A percentile compares a stretch with the other conserved stretches of the same genome.
Evolutionary conservation across 2,113 vertebrate species (phyloP).

Genomic region (Balaeniceps rex): DNA sequence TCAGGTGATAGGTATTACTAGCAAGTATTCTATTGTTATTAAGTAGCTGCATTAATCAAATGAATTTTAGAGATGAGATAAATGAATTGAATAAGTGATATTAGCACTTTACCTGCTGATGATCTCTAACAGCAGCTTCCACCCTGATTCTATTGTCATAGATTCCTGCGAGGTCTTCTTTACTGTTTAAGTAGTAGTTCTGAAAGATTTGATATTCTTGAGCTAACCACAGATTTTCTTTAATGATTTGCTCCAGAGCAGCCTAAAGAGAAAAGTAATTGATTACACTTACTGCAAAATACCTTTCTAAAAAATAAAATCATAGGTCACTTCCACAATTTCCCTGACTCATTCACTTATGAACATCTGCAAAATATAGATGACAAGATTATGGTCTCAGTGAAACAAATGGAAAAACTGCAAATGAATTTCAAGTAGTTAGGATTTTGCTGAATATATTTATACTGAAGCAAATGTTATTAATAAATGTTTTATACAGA

Average conservation of each 20-base stretch:
- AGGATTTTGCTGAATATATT: background rate
- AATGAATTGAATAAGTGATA: background rate
- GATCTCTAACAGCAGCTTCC: constrained; percentile 16
- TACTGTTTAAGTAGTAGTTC: constrained; percentile 12
- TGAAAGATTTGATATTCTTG: constrained; percentile 59
- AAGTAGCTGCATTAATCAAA: background rate
- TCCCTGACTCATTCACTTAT: background rate
- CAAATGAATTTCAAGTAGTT: background rate
- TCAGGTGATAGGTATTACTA: background rate
- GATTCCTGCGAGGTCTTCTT: constrained; percentile 20
- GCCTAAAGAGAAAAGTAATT: constrained; percentile 36
- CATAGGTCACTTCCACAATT: background rate
- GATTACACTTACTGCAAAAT: background rate
- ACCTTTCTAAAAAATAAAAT: background rate
- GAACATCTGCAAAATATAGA: background rate
- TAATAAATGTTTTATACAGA: background rate
- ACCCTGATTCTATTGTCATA: constrained; percentile 19
- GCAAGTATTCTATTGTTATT: background rate
- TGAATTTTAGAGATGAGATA: background rate
- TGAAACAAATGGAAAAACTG: background rate
- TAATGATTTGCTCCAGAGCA: constrained; percentile 12
- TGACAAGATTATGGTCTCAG: background rate
- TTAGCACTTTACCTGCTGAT: constrained; percentile 45
- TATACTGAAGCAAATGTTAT: background rate
- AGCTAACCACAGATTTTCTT: constrained; percentile 62